Base-by-base conservation (phyloP, 2,113 vertebrate species). In the Melanocharis versteri region DNA sequence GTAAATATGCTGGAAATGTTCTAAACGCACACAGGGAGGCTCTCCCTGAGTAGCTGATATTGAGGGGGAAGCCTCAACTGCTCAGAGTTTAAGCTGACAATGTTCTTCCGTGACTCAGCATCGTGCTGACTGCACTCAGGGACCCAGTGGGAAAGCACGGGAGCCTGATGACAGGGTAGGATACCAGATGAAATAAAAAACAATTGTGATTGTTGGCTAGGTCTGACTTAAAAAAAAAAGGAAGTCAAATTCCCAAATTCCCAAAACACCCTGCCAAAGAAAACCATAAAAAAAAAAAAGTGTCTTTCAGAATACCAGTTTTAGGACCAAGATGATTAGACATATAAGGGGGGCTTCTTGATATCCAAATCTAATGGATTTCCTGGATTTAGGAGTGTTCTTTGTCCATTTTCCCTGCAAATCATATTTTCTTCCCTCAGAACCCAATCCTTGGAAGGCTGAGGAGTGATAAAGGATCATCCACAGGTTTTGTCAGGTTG, bases 41-140 rank as follows among this genome's bases (percentile, higher is more conserved):
- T 13, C 16, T 5, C 40, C 39, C 24, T 16, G 2, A 10, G 35
- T 1, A 69, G 57, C 22, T 54, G 86, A 62, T n/a, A 16, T 0
- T 13, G 61, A 90, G 31, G 58, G 51, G 83, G 30, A 90, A 81
- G 54, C 28, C 61, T 39, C 51, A 39, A 3, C 9, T 40, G 13
- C 28, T 76, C 27, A 22, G 33, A 51, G 60, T 27, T 89, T 9
- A 50, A 73, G 58, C 21, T 58, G 70, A 72, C 57, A 16, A 3
- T 8, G 22, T 58, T 77, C 57, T 77, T 70, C 79, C 40, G 11
- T 86, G 92, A 90, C 75, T 93, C 92, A 86, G 83, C 83, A 90
- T 53, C 1, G 1, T 20, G 44, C 65, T 5, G 7, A 20, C 44
- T 61, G 78, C 16, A 17, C n/a, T 83, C 22, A 15, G 58, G 47